Percentiles rank a stretch among this genome's conserved stretches.
These are phyloP conservation scores for Stegophylla sp. DNA, from an alignment of 2,888 invertebrate genomes.

Conservation along the genomic window DNA sequence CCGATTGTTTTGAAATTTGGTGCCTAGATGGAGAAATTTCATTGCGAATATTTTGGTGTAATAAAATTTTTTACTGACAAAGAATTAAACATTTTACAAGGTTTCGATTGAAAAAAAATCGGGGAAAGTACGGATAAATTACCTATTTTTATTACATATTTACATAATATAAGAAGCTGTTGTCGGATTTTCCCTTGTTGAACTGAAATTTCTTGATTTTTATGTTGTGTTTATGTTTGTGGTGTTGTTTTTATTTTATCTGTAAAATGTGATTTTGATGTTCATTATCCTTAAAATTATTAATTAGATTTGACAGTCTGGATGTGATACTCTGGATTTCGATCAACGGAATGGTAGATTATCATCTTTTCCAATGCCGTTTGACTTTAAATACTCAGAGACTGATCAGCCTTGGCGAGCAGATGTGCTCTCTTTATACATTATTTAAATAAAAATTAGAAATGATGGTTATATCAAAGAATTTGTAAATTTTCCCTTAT, in stretches of 20 bases:
- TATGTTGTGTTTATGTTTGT: conserved; percentile 83
- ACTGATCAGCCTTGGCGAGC: conserved; percentile 74
- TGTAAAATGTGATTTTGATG: background rate
- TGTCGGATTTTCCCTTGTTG: conserved; percentile 76
- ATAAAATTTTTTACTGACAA: no score
- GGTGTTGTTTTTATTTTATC: conserved; percentile 68
- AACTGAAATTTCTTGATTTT: conserved; percentile 78
- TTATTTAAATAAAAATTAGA: no score
- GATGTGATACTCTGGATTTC: conserved; percentile 68
- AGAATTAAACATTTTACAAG: no score
- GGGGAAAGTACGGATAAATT: no score
- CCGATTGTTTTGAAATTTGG: no score
- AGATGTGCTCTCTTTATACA: background rate
- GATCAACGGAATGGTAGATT: conserved; percentile 60
- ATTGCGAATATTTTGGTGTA: no score
- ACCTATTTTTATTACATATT: no score
- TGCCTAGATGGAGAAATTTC: no score
- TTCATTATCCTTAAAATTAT: conserved; percentile 14
- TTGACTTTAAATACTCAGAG: conserved; percentile 77
- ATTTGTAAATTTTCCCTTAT: no score
- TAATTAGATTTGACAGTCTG: conserved; percentile 67
- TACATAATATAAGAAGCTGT: conserved; percentile 94
- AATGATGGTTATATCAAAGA: no score
- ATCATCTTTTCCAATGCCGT: conserved; percentile 74
- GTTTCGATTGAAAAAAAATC: no score